Evolutionary conservation across 1,140 invertebrate genomes (phyloP).

Genomic region (Caerostris darwini): DNA sequence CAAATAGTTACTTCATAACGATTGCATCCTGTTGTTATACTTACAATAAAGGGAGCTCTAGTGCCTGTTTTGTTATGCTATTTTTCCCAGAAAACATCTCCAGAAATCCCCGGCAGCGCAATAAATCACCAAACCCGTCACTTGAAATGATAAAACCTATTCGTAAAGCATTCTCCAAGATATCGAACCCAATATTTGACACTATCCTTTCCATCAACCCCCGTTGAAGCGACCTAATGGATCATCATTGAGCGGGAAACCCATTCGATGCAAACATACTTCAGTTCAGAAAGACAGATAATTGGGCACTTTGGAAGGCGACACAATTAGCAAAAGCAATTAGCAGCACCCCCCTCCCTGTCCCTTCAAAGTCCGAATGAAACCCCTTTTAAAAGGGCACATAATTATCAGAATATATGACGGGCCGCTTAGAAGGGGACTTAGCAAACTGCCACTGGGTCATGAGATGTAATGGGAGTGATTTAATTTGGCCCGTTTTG

Average conservation of each 20-base stretch:
- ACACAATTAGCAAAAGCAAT: slow-evolving; percentile 70
- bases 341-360: slow-evolving; percentile 12
- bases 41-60: no score
- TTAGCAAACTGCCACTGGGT: slow-evolving; percentile 29
- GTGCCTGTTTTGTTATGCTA: no score
- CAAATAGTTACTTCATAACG: no score
- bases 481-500: slow-evolving; percentile 44
- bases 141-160: slow-evolving; percentile 3
- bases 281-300: slow-evolving; percentile 15
- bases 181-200: slow-evolving; percentile 20
- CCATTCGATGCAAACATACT: background rate
- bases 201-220: background rate
- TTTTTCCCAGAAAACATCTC: background rate
- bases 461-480: slow-evolving; percentile 18
- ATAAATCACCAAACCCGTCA: background rate
- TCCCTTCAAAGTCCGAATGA: slow-evolving; percentile 25
- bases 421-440: background rate
- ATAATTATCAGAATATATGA: slow-evolving; percentile 19
- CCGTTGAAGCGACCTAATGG: slow-evolving; percentile 18
- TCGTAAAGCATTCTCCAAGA: background rate
- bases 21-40: no score
- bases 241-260: background rate
- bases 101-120: background rate
- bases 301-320: slow-evolving; percentile 55
- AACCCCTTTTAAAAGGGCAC: slow-evolving; percentile 31